Evolutionary conservation across 2,113 vertebrate species (phyloP), one percentile per base, ranked within the genome.

Genomic region (Python bivittatus): DNA sequence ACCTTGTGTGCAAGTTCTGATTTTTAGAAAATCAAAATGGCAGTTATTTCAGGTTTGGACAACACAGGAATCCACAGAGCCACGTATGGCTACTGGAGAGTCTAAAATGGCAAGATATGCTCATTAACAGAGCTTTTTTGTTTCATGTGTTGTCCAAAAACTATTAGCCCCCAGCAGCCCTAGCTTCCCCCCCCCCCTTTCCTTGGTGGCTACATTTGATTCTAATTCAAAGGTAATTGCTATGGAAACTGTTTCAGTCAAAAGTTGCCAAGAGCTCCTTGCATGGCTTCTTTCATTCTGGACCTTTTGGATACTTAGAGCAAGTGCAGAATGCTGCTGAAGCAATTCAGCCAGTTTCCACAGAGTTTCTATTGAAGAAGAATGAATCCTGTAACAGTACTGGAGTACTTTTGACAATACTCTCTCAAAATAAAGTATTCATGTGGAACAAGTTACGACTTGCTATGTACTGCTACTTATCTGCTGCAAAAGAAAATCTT

Each of bases 211-310:
- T 86, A 5, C 25, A 52, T 85, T 91, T 86, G 84, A 61, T 57
- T 61, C 27, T 61, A 91, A 42, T 91, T 29, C 57, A 85, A 17
- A 52, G 42, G 83, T n/a, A 91, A 91, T 91, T 86, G 52, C 90
- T 6, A 91, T 86, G 44, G 90, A 61, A 61, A 61, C 27, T 91
- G 79, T 57, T 84, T 90, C 54, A 56, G 25, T 12, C 60, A 38
- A 91, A 87, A 88, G 86, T 53, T 79, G 33, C 61, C 53, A 88
- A 72, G 33, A 57, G 33, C 42, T 29, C 44, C 53, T 48, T 83
- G 86, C 83, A 60, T 56, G 64, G 84, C n/a, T 20, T 60, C 42
- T 88, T 79, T 48, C 22, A 83, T 88, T 15, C 53, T 88, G 91
- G 53, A 27, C 33, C 38, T 92, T 29, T 79, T 52, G 61, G 54